Percentiles rank a stretch among this genome's conserved stretches.
phyloP scores from a whole-genome alignment of 2,113 vertebrate genomes.

The Mellivora capensis region DNA sequence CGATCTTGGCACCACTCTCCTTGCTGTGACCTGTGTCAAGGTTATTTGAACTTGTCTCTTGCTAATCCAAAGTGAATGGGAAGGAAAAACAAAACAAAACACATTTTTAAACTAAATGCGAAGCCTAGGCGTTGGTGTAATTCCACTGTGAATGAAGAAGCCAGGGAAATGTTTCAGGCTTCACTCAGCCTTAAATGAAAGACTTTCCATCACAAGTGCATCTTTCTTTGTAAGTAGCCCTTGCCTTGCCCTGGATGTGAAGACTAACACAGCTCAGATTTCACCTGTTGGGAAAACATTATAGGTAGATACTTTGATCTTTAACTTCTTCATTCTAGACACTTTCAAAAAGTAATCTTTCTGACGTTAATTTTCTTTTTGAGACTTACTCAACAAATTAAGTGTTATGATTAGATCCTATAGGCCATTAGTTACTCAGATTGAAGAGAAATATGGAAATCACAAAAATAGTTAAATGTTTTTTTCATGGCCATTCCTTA shows the following conservation, averaged over 20 bases:
- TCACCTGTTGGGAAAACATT: constrained; percentile 71
- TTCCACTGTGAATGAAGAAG: background rate
- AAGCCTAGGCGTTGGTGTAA: background rate
- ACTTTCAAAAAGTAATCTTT: background rate
- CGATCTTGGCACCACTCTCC: background rate
- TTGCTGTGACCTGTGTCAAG: background rate
- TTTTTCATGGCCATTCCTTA: background rate
- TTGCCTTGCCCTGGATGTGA: background rate
- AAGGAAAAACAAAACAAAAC: background rate
- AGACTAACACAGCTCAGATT: constrained; percentile 41
- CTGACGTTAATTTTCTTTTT: background rate
- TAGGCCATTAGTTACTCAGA: background rate
- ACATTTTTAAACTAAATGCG: background rate
- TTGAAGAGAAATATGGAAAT: background rate
- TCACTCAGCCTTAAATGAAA: background rate
- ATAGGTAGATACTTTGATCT: background rate
- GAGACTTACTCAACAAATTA: background rate
- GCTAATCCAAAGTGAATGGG: background rate
- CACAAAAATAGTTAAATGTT: background rate
- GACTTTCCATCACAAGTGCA: background rate
- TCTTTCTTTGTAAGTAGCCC: background rate
- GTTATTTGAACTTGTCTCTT: background rate
- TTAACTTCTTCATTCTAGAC: background rate
- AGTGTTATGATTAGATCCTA: background rate
- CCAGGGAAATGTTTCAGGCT: background rate